A percentile compares a stretch with the other conserved stretches of the same genome.
Conservation (phyloP, 2,888 invertebrate genomes). For the Phyllotreta cruciferae region DNA sequence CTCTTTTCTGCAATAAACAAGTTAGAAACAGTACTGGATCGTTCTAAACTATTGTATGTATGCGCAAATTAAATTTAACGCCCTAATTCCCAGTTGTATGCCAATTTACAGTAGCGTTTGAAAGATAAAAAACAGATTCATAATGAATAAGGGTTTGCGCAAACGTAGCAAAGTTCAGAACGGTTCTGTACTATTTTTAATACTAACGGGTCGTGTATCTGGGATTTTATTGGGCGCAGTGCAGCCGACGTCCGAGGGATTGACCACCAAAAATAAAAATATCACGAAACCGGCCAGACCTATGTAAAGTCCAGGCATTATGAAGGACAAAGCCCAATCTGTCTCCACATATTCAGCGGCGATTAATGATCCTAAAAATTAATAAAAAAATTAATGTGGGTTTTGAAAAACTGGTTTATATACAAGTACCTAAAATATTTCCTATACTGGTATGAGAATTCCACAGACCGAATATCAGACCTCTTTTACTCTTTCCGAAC, state of each 20-base stretch:
- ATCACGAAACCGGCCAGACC: conserved; percentile 73
- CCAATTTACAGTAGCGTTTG: too few species aligned
- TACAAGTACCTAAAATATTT: conserved; percentile 81
- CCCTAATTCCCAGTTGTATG: too few species aligned
- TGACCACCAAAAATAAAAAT: conserved; percentile 85
- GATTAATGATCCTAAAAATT: conserved; percentile 72
- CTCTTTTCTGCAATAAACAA: conserved; percentile 45
- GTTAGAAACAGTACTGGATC: not conserved
- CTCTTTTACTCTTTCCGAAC: conserved; percentile 92
- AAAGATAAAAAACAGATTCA: not conserved
- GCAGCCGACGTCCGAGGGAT: conserved; percentile 76
- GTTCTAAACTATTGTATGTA: not conserved
- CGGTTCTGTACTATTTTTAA: not conserved
- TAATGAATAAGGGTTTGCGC: not conserved
- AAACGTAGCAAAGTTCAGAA: too few species aligned
- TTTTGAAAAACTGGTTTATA: not conserved
- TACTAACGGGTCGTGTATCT: conserved; percentile 33
- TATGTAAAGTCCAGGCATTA: conserved; percentile 88
- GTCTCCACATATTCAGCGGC: conserved; percentile 85
- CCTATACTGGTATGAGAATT: conserved; percentile 97
- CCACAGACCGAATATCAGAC: conserved; percentile 95
- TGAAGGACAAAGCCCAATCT: conserved; percentile 92
- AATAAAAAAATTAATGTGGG: not conserved
- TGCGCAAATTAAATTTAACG: not conserved
- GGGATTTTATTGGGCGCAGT: conserved; percentile 31